A percentile compares a stretch with the other conserved stretches of the same genome.
Conservation (phyloP, 2,888 invertebrate species). For the Rhimphoctona megacephalus region DNA sequence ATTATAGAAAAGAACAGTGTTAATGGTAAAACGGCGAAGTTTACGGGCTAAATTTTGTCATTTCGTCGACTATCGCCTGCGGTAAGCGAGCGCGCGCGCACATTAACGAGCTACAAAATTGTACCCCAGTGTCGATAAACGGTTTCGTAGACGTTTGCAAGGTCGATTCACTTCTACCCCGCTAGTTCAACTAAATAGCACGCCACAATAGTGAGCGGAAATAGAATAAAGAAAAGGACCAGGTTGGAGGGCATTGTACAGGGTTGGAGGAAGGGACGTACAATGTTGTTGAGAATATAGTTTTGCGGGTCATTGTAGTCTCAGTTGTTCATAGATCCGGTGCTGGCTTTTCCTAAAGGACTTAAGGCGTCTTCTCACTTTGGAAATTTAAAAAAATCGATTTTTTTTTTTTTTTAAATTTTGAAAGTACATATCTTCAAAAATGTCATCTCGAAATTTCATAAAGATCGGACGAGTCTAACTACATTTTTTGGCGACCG, state of each 20-base stretch:
- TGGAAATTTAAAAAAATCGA: too few relatives aligned
- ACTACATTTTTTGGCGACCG: too few relatives aligned
- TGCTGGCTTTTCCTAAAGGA: background rate
- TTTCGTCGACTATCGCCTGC: constrained; percentile 4
- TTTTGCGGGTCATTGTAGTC: background rate
- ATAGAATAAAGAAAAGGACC: constrained; percentile 20
- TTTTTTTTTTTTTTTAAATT: too few relatives aligned
- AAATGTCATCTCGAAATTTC: too few relatives aligned
- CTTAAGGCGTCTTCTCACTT: too few relatives aligned
- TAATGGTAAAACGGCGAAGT: background rate
- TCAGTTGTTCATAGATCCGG: constrained; percentile 7
- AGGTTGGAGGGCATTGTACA: too few relatives aligned
- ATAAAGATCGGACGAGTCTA: too few relatives aligned
- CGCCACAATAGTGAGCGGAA: background rate
- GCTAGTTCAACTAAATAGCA: constrained; percentile 11
- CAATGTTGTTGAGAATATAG: constrained; percentile 1
- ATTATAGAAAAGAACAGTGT: background rate
- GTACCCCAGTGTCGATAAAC: constrained; percentile 48
- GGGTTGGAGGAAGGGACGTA: background rate
- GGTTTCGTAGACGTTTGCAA: constrained; percentile 32
- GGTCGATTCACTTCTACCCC: constrained; percentile 10
- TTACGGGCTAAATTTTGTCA: constrained; percentile 22
- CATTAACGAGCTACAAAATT: constrained; percentile 47
- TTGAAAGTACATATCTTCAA: too few relatives aligned
- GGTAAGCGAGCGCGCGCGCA: background rate